Percentiles rank a stretch among this genome's conserved stretches.
phyloP scores from a whole-genome alignment of 2,797 vertebrate species.

The Pipistrellus kuhlii region DNA sequence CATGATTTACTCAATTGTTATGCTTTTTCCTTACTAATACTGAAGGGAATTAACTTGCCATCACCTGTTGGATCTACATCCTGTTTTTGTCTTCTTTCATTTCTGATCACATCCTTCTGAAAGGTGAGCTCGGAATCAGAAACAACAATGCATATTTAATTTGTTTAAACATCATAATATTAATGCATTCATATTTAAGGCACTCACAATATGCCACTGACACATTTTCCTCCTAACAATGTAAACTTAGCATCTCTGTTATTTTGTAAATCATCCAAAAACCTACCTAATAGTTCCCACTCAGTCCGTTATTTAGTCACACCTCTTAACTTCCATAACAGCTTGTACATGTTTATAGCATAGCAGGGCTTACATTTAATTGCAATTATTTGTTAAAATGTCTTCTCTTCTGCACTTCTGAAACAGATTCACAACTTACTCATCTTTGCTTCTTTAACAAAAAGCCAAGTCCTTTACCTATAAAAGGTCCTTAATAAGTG shows the following conservation, averaged over 20 bases:
- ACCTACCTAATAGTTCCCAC: not conserved
- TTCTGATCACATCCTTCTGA: constrained; percentile 31
- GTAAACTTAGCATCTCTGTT: constrained; percentile 18
- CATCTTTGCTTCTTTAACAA: constrained; percentile 20
- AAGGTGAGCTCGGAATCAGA: not conserved
- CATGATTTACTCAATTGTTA: not conserved
- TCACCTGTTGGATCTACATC: not conserved
- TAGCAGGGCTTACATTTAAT: not conserved
- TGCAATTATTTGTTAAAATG: constrained; percentile 50
- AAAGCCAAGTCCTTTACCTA: constrained; percentile 4
- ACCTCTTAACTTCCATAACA: not conserved
- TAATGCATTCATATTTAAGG: constrained; percentile 30
- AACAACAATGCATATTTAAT: not conserved
- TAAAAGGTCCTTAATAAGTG: constrained; percentile 8
- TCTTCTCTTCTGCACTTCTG: constrained; percentile 2
- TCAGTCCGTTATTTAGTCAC: constrained; percentile 43
- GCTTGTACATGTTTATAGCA: not conserved
- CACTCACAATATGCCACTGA: not conserved
- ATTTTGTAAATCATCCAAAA: constrained; percentile 11
- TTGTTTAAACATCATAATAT: constrained; percentile 13
- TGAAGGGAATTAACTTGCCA: not conserved
- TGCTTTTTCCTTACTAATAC: not conserved
- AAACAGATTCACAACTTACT: constrained; percentile 7
- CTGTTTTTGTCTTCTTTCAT: not conserved
- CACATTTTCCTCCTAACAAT: not conserved